Evolutionary conservation across 2,888 invertebrate species (phyloP).

Genomic region (Cantharis flavilabris): DNA sequence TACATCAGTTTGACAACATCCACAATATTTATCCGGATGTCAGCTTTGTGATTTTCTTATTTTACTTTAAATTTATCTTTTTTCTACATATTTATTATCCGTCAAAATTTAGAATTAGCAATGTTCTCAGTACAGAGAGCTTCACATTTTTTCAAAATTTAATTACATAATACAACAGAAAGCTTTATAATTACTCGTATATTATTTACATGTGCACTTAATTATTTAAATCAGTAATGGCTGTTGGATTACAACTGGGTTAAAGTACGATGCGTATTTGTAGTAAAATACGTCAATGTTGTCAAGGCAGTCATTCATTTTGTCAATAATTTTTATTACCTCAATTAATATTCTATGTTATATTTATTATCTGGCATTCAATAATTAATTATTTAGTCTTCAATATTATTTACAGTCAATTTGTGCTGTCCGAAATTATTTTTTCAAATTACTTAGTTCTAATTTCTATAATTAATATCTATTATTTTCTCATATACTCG

Average conservation of each 20-base stretch:
- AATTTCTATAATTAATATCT: neutral
- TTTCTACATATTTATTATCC: neutral
- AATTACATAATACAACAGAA: neutral
- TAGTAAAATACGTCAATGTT: neutral
- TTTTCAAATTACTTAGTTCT: neutral
- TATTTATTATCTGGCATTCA: neutral
- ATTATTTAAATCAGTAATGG: neutral
- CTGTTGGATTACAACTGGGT: neutral
- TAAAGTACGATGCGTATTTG: neutral
- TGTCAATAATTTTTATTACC: neutral
- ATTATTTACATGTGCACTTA: neutral
- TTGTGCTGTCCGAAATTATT: neutral
- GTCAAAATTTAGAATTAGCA: neutral
- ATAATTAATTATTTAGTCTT: neutral
- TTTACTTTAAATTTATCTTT: neutral
- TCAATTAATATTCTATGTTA: neutral
- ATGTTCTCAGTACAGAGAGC: too few species aligned
- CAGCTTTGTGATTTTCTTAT: neutral
- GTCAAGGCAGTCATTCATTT: neutral
- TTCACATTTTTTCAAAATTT: neutral
- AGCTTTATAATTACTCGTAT: neutral
- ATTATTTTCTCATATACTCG: neutral
- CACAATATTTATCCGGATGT: neutral
- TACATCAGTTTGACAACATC: neutral
- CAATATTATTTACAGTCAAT: neutral